Percentiles rank a stretch among this genome's conserved stretches.
Conservation (phyloP, 1,140 invertebrate genomes). For the Bombus haemorrhoidalis region DNA sequence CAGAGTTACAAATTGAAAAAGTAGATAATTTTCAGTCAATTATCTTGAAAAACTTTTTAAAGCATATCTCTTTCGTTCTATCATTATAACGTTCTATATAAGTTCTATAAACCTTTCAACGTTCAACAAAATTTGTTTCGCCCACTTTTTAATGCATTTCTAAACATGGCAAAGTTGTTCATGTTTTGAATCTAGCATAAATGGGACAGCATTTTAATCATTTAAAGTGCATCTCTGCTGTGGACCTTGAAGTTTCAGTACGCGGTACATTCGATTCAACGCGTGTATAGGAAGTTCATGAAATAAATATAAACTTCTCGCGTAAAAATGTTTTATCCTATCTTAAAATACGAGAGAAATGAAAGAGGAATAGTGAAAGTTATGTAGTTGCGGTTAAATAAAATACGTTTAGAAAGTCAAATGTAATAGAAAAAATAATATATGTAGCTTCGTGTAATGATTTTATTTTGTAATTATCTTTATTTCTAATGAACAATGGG, state of each 20-base stretch:
- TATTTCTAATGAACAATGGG: neutral
- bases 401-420: neutral
- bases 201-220: constrained; percentile 12
- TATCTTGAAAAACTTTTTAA: too few relatives aligned
- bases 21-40: too few relatives aligned
- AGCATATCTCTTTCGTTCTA: too few relatives aligned
- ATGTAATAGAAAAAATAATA: neutral
- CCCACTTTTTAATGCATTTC: neutral
- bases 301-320: constrained; percentile 13
- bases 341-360: neutral
- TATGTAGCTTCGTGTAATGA: neutral
- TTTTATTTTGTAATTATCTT: neutral
- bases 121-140: neutral
- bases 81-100: neutral
- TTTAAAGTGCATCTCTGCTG: constrained; percentile 1
- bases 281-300: neutral
- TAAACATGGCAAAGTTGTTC: neutral
- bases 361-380: neutral
- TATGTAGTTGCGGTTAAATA: neutral
- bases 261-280: neutral
- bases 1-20: too few relatives aligned
- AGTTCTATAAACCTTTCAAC: neutral
- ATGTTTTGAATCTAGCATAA: neutral
- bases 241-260: neutral
- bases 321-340: neutral